Evolutionary conservation across 2,113 vertebrate species (phyloP).

Genomic region (Megaceryle maxima): DNA sequence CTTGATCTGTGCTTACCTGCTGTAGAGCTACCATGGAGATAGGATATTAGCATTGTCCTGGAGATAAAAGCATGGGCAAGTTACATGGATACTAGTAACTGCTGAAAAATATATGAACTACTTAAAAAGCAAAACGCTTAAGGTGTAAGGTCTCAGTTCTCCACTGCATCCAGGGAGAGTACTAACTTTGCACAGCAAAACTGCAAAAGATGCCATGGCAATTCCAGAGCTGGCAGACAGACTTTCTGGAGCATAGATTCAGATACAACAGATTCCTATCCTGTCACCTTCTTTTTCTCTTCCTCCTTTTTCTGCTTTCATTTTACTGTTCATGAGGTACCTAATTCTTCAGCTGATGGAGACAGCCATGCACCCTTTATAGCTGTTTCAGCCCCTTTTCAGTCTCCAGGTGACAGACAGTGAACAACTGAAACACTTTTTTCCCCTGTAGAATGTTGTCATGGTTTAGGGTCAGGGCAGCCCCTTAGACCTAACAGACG

Average conservation of each 20-base stretch:
- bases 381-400: not conserved
- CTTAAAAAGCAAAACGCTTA: slow-evolving; percentile 6
- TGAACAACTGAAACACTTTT: not conserved
- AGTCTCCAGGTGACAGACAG: not conserved
- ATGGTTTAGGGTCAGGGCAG: no score
- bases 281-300: not conserved
- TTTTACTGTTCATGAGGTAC: not conserved
- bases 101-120: not conserved
- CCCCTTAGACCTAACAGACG: no score
- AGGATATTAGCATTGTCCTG: not conserved
- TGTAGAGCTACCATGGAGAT: not conserved
- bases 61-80: not conserved
- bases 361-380: not conserved
- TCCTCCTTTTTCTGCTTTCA: not conserved
- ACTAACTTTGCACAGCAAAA: not conserved
- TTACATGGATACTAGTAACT: not conserved
- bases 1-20: not conserved
- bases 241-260: not conserved
- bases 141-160: not conserved
- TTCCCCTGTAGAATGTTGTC: not conserved
- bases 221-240: not conserved
- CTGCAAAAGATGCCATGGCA: not conserved
- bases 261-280: not conserved
- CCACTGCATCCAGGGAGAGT: not conserved
- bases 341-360: not conserved